Percentiles rank a stretch among this genome's conserved stretches.
phyloP scores from a whole-genome alignment of 92 coral and sea anemone species.

The Porites evermanni region DNA sequence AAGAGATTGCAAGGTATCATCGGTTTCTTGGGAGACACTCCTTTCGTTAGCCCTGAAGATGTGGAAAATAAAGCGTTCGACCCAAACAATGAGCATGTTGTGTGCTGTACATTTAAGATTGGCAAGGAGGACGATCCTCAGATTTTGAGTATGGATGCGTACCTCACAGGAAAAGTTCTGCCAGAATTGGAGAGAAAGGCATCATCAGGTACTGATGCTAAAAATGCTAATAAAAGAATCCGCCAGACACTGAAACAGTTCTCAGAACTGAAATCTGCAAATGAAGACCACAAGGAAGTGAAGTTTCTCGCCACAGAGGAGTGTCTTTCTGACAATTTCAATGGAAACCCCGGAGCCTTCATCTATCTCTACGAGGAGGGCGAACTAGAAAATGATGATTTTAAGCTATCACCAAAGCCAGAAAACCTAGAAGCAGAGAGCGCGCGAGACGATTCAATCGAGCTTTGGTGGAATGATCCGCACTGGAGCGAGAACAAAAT shows the following conservation, averaged over 20 bases:
- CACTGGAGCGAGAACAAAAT: no score
- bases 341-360: slow-evolving; percentile 45
- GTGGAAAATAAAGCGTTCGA: slow-evolving; percentile 34
- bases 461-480: no score
- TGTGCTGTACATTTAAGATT: slow-evolving; percentile 49
- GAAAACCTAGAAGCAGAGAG: no score
- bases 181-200: no score
- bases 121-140: neutral
- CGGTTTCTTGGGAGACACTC: slow-evolving; percentile 29
- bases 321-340: neutral
- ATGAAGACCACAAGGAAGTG: slow-evolving; percentile 32
- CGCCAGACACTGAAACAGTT: no score
- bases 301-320: slow-evolving; percentile 51
- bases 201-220: neutral
- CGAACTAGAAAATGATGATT: slow-evolving; percentile 39
- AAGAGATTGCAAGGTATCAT: neutral
- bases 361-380: slow-evolving; percentile 43
- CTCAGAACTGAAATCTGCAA: neutral
- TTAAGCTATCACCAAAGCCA: no score
- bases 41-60: neutral
- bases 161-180: no score
- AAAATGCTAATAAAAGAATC: neutral
- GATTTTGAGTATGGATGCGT: no score
- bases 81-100: slow-evolving; percentile 29
- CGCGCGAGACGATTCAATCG: no score